phyloP scores from a whole-genome alignment of 2,797 vertebrate genomes.

The Orientallactaga sibirica region DNA sequence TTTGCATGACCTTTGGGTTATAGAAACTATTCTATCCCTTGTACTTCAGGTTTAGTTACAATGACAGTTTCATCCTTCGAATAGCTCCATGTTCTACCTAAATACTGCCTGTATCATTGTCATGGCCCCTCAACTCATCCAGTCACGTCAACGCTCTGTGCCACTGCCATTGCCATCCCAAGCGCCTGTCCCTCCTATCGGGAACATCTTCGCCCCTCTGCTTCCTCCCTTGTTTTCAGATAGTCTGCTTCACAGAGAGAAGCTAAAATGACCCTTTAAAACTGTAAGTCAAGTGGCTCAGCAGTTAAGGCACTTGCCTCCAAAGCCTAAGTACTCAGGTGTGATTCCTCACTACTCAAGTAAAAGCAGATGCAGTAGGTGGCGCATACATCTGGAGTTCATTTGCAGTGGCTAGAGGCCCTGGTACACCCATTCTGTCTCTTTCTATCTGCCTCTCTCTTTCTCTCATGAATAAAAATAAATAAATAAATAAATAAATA shows the following conservation, averaged over 20 bases:
- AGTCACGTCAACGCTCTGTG: background rate
- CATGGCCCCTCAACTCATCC: background rate
- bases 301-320: too few relatives aligned
- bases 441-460: too few relatives aligned
- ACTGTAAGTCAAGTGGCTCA: background rate
- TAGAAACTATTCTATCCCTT: background rate
- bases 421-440: too few relatives aligned
- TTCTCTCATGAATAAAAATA: too few relatives aligned
- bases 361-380: too few relatives aligned
- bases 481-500: too few relatives aligned
- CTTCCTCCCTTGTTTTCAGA: background rate
- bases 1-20: background rate
- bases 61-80: background rate
- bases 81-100: slow-evolving; percentile 39
- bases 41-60: background rate
- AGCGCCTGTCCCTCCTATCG: background rate
- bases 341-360: too few relatives aligned
- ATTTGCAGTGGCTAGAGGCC: too few relatives aligned
- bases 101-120: slow-evolving; percentile 1
- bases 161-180: background rate
- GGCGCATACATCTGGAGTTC: too few relatives aligned
- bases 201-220: background rate
- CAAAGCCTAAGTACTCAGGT: too few relatives aligned
- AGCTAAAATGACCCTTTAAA: slow-evolving; percentile 4
- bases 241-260: background rate